Conservation (phyloP, 2,888 invertebrate species). For the Chrysolina haemoptera region DNA sequence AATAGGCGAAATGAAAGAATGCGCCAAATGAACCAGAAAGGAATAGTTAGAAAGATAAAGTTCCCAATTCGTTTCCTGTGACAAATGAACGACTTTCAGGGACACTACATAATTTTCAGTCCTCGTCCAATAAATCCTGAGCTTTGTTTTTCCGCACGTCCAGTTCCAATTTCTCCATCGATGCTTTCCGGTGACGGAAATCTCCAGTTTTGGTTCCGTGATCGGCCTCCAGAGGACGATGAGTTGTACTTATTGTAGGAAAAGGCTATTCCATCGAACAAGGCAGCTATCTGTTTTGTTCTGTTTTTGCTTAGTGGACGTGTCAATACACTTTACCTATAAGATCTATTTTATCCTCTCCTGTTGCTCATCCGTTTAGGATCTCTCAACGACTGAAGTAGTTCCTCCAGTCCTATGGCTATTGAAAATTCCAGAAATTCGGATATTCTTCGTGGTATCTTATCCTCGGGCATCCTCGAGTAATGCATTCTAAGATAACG, state of each 20-base stretch:
- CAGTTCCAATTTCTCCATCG: conserved; percentile 63
- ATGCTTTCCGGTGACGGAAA: conserved; percentile 62
- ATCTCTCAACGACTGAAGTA: no score
- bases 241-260: conserved; percentile 51
- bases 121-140: conserved; percentile 61
- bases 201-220: conserved; percentile 61
- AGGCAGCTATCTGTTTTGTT: no score
- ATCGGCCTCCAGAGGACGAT: conserved; percentile 62
- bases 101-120: conserved; percentile 59
- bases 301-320: no score
- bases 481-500: no score
- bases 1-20: conserved; percentile 16
- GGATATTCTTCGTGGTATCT: no score
- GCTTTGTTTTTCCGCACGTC: conserved; percentile 66
- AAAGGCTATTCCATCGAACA: conserved; percentile 45
- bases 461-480: no score
- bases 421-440: no score
- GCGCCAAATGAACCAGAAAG: conserved; percentile 17
- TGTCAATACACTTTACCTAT: no score
- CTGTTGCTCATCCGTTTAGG: no score
- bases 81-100: conserved; percentile 54
- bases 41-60: conserved; percentile 13
- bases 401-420: no score
- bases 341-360: no score
- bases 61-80: conserved; percentile 18